Conservation (phyloP, 2,888 invertebrate genomes). For the Vanessa cardui region DNA sequence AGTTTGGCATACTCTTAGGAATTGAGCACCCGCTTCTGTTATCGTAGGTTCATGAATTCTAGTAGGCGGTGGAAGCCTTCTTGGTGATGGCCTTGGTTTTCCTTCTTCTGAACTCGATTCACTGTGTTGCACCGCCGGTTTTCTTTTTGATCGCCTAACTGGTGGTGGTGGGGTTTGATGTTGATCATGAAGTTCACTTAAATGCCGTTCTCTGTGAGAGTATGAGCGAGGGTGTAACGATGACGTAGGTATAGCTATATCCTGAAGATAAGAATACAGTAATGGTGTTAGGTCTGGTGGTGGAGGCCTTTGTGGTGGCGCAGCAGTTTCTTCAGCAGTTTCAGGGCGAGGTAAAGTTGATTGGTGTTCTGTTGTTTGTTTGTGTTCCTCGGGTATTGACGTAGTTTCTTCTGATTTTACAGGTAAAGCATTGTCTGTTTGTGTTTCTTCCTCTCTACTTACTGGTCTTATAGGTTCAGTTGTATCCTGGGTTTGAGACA, state of each 20-base stretch:
- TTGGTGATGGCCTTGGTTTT: constrained; percentile 68
- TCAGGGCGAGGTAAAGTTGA: constrained; percentile 47
- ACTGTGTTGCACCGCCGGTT: constrained; percentile 65
- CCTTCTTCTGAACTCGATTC: constrained; percentile 80
- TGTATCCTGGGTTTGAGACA: constrained; percentile 42
- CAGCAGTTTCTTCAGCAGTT: constrained; percentile 53
- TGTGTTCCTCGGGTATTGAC: constrained; percentile 32
- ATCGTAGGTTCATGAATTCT: constrained; percentile 85
- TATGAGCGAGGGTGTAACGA: constrained; percentile 69
- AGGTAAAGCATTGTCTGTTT: constrained; percentile 57
- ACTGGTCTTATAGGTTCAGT: constrained; percentile 53
- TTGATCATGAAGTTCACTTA: constrained; percentile 66
- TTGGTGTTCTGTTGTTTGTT: constrained; percentile 38
- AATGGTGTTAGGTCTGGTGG: constrained; percentile 75
- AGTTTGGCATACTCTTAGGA: constrained; percentile 86
- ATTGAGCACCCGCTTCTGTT: constrained; percentile 86
- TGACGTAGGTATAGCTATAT: constrained; percentile 75
- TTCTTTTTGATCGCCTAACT: constrained; percentile 75
- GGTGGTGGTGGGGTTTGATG: constrained; percentile 70
- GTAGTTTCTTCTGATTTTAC: constrained; percentile 43
- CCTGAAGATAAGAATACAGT: constrained; percentile 80
- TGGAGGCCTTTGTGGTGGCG: constrained; percentile 74
- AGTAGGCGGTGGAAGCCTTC: constrained; percentile 64
- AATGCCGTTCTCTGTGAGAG: constrained; percentile 60
- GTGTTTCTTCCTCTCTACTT: constrained; percentile 72